These are phyloP conservation scores for Poeciliopsis paucimaculata DNA, from an alignment of 2,797 vertebrate genomes.

Conservation along the genomic window DNA sequence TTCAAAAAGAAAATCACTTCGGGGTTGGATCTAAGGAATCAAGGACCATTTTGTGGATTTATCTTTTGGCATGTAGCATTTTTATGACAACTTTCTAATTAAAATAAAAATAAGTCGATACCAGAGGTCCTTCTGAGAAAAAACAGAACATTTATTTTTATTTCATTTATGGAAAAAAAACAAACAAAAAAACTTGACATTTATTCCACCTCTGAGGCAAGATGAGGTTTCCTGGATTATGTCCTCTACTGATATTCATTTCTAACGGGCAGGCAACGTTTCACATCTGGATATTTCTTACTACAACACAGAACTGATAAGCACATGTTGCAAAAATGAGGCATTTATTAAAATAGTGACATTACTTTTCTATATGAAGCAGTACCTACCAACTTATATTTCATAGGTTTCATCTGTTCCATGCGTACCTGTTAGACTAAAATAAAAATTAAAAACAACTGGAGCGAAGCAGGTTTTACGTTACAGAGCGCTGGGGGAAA, in stretches of 20 bases:
- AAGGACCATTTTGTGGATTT: conserved; percentile 40
- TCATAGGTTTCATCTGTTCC: conserved; percentile 18
- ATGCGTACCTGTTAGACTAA: conserved; percentile 41
- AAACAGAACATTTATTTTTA: conserved; percentile 71
- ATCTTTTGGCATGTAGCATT: conserved; percentile 18
- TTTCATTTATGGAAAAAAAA: conserved; percentile 66
- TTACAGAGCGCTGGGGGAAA: conserved; percentile 3
- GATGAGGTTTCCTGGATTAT: conserved; percentile 44
- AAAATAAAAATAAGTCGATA: conserved; percentile 65
- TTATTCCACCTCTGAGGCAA: conserved; percentile 53
- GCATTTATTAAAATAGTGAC: conserved; percentile 26
- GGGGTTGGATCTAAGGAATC: conserved; percentile 15
- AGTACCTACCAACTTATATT: conserved; percentile 14
- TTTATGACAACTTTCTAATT: conserved; percentile 42
- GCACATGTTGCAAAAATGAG: conserved; percentile 28
- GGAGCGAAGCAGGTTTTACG: conserved; percentile 23
- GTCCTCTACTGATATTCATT: conserved; percentile 41
- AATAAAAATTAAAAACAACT: not conserved
- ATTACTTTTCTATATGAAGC: conserved; percentile 14
- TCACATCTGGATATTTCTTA: conserved; percentile 42
- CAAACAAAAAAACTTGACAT: conserved; percentile 59
- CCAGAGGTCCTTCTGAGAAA: conserved; percentile 68
- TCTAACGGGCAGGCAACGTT: conserved; percentile 24
- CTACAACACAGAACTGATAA: conserved; percentile 37
- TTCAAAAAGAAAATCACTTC: not conserved